Evolutionary conservation across 2,888 invertebrate species (phyloP), one percentile per base, ranked within the genome.

Genomic region (Galerucella pusilla): DNA sequence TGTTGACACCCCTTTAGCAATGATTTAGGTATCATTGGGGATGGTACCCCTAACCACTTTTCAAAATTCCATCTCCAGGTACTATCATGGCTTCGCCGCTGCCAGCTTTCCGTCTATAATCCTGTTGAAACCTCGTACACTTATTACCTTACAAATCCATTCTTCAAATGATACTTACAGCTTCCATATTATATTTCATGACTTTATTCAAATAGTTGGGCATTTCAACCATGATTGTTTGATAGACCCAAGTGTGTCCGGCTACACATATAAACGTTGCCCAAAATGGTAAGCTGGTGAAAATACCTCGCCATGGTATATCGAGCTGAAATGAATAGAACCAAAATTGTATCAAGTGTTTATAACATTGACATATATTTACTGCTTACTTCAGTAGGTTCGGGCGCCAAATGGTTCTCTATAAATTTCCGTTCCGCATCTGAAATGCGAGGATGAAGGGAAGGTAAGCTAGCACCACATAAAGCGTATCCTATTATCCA

Each of bases 261-360:
- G 75, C 64, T 60, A 78, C 78, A 2, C 81, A 78, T 12, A 82
- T 70, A 6, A 94, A 85, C 2, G 96, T 89, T 0, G 94, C 92
- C 91, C 93, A 92, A 84, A 96, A 93, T 0, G 96, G 94, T 28
- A 92, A 83, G 0, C 95, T 95, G 0, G 92, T 94, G 63, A 93
- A 87, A 76, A 97, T 94, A 7, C 91, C 88, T 71, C 87, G 87
- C 96, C 96, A 96, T 0, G 96, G 96, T 1, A 93, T 94, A 16
- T 64, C 68, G 16, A 69, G 35, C 73, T 75, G 14, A 16, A 69
- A 69, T 63, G 2, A n/a, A n/a, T 16, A 54, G 10, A 42, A 7
- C 35, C 35, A 42, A 7, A 42, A 42, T 7, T 42, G 35, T 42
- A 35, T 35, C 35, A 35, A 28, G 28, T 28, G 28, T 20, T 20